Evolutionary conservation across 2,797 vertebrate species (phyloP).

Genomic region (Astyanax mexicanus): DNA sequence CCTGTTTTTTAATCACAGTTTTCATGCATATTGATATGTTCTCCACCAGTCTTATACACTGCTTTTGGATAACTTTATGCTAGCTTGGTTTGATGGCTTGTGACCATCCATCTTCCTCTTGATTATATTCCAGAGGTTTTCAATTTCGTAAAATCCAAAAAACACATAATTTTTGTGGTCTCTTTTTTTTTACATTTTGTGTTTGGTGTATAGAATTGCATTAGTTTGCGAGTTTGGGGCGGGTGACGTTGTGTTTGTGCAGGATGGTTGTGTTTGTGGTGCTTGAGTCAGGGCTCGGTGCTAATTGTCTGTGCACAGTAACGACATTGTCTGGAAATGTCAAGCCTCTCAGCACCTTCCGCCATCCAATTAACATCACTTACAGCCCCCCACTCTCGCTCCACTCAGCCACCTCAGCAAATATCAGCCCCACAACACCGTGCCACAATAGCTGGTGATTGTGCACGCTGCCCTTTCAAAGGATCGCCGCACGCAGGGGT

Average conservation of each 20-base stretch:
- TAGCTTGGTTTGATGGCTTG: too few relatives aligned
- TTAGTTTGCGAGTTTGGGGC: slow-evolving; percentile 36
- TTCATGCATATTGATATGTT: too few relatives aligned
- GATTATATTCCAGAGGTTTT: too few relatives aligned
- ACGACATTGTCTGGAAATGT: slow-evolving; percentile 76
- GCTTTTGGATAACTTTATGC: too few relatives aligned
- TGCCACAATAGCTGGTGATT: slow-evolving; percentile 42
- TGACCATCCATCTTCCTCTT: too few relatives aligned
- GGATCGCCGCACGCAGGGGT: not conserved
- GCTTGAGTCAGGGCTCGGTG: slow-evolving; percentile 41
- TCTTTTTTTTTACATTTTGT: too few relatives aligned
- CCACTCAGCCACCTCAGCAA: slow-evolving; percentile 55
- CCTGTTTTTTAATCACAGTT: too few relatives aligned
- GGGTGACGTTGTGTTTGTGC: slow-evolving; percentile 33
- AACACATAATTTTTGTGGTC: too few relatives aligned
- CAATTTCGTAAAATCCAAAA: too few relatives aligned
- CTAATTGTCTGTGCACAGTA: slow-evolving; percentile 54
- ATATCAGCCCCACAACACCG: slow-evolving; percentile 41
- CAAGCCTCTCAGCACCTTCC: slow-evolving; percentile 70
- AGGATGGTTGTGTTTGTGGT: slow-evolving; percentile 26
- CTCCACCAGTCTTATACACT: too few relatives aligned
- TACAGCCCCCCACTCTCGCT: slow-evolving; percentile 38
- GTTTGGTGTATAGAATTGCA: too few relatives aligned
- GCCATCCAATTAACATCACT: slow-evolving; percentile 54
- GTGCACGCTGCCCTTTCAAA: slow-evolving; percentile 49